Base-by-base conservation (phyloP, 1,140 invertebrate genomes). In the Tyrophagus putrescentiae region DNA sequence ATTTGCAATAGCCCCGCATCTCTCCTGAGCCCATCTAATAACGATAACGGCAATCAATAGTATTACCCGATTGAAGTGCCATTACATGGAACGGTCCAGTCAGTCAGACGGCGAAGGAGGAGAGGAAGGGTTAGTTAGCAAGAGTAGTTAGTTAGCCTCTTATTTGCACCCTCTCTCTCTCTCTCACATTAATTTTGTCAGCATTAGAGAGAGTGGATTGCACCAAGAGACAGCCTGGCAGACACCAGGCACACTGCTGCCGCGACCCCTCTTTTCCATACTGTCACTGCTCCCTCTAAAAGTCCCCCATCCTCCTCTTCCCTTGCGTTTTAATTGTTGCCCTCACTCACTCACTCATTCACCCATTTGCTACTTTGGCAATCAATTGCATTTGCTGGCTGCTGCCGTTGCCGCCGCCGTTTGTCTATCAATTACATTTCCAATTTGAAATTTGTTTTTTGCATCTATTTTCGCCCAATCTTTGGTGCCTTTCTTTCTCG, bases 381-480 rank as follows among this genome's bases (percentile, higher is more conserved):
- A 48, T 18, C 45, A 48, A 48, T 48, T 48, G 45, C 45, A 7
- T 48, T 39, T 39, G 13, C n/a, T n/a, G n/a, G n/a, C n/a, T n/a
- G n/a, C n/a, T n/a, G n/a, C n/a, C n/a, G n/a, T n/a, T n/a, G n/a
- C n/a, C n/a, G n/a, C 31, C 18, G 23, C 45, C 45, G 45, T 48
- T 48, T 48, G 45, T 48, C 45, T 48, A 48, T 48, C 45, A 48
- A 48, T 48, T 48, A 48, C 45, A 48, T 48, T 48, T 48, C 21
- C 45, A 48, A 18, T 48, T 48, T 48, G 45, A 48, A 48, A 48
- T 48, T 48, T 48, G 45, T 48, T 48, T 48, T 48, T 48, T 48
- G 31, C 31, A 21, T 7, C 23, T 48, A 7, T 7, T 13, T 18
- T 48, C 31, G 45, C 18, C 21, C 7, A 25, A 48, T 21, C 36